Evolutionary conservation across 2,113 vertebrate species (phyloP).

Genomic region (Gavia stellata): DNA sequence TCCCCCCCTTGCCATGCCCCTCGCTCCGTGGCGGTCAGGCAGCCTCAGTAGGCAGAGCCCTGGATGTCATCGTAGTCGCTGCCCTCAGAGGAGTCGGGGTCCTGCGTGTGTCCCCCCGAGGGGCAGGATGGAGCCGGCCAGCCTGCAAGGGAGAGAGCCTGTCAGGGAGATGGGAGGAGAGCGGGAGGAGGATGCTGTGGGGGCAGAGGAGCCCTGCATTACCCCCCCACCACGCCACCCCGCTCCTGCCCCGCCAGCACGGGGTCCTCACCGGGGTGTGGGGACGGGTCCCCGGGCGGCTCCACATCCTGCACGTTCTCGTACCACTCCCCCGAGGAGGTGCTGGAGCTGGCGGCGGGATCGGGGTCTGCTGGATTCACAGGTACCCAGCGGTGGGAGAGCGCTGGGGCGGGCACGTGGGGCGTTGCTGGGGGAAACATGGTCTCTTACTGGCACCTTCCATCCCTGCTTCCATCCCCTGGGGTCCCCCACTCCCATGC

Average conservation of each 20-base stretch:
- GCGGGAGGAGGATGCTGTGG: not conserved
- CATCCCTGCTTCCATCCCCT: not conserved
- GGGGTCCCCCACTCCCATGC: not conserved
- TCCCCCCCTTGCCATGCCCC: not conserved
- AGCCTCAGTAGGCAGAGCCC: not conserved
- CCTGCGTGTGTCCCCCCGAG: not conserved
- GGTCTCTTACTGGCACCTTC: not conserved
- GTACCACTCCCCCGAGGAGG: conserved; percentile 74
- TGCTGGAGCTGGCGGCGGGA: conserved; percentile 58
- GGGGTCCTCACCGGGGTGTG: not conserved
- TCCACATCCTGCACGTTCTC: conserved; percentile 28
- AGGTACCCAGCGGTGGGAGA: not conserved
- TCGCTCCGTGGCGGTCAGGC: fast-evolving
- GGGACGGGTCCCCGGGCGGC: fast-evolving
- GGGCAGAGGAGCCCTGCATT: not conserved
- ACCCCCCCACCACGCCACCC: fast-evolving
- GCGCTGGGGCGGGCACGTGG: not conserved
- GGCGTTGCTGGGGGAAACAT: not conserved
- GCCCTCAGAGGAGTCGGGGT: not conserved
- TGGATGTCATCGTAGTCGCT: conserved; percentile 68
- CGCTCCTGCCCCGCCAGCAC: fast-evolving
- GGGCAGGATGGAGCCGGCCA: not conserved
- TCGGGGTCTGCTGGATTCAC: not conserved
- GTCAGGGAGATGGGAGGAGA: not conserved
- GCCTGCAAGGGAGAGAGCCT: not conserved